These are phyloP conservation scores for Vanessa tameamea DNA, from an alignment of 1,140 invertebrate genomes.

Conservation along the genomic window DNA sequence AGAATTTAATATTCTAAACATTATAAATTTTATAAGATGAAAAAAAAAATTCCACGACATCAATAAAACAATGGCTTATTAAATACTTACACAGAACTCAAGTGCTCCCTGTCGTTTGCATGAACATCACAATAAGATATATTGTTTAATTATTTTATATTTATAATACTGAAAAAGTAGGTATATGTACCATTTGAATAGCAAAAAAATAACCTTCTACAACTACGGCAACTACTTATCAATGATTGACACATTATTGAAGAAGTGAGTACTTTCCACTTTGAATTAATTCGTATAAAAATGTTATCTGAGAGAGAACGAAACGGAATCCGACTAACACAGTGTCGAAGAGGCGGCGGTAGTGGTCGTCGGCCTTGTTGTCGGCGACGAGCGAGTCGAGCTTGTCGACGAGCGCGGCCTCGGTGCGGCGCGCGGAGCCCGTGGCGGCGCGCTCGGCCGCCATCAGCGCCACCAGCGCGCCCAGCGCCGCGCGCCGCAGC, in stretches of 20 bases:
- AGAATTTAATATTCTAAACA: too few relatives aligned
- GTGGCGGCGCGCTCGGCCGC: conserved; percentile 92
- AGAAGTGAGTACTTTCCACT: too few relatives aligned
- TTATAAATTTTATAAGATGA: too few relatives aligned
- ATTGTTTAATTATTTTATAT: background rate
- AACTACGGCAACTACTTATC: too few relatives aligned
- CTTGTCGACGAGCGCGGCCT: conserved; percentile 96
- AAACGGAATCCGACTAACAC: conserved; percentile 87
- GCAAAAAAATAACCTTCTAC: too few relatives aligned
- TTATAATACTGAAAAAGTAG: too few relatives aligned
- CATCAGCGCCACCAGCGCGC: conserved; percentile 99
- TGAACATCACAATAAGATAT: conserved; percentile 44
- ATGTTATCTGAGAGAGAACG: too few relatives aligned
- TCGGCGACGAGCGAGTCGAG: conserved; percentile 95
- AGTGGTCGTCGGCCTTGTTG: conserved; percentile 96
- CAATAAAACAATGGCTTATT: background rate
- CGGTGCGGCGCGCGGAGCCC: conserved; percentile 93
- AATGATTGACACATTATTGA: too few relatives aligned
- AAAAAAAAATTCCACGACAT: too few relatives aligned
- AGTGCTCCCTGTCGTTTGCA: conserved; percentile 89
- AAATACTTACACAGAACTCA: conserved; percentile 85
- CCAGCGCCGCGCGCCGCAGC: conserved; percentile 93
- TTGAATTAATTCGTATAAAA: too few relatives aligned
- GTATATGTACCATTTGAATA: too few relatives aligned
- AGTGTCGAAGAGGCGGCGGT: conserved; percentile 93